phyloP scores from a whole-genome alignment of 2,888 invertebrate genomes.

The Hololepta plana region DNA sequence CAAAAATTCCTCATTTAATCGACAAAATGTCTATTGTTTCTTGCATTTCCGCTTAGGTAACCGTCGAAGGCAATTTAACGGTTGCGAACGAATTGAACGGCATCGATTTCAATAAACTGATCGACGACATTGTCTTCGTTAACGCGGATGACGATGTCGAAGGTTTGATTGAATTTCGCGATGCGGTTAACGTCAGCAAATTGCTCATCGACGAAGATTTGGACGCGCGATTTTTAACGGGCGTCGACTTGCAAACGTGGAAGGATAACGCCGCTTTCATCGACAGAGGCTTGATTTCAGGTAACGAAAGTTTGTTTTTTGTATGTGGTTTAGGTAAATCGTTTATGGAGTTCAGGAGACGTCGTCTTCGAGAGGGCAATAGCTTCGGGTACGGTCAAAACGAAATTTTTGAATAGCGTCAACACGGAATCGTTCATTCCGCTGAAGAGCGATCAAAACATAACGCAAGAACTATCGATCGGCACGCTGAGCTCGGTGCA shows the following conservation, averaged over 20 bases:
- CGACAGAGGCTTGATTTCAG: constrained; percentile 21
- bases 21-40: constrained; percentile 1
- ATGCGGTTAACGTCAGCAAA: constrained; percentile 15
- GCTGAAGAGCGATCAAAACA: constrained; percentile 27
- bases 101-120: constrained; percentile 20
- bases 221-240: constrained; percentile 19
- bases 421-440: constrained; percentile 28
- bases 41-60: constrained; percentile 14
- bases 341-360: constrained; percentile 19
- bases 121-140: constrained; percentile 24
- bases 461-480: constrained; percentile 23
- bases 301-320: constrained; percentile 11
- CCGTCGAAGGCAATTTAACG: constrained; percentile 17
- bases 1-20: constrained; percentile 3
- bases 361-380: constrained; percentile 25
- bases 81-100: constrained; percentile 17
- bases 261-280: constrained; percentile 25
- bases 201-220: constrained; percentile 17
- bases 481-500: constrained; percentile 18
- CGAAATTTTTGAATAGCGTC: constrained; percentile 28
- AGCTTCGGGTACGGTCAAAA: constrained; percentile 25
- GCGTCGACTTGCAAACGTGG: constrained; percentile 26
- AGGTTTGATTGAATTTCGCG: constrained; percentile 22
- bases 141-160: constrained; percentile 20
- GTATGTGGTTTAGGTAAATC: constrained; percentile 3